phyloP scores from a whole-genome alignment of 2,888 invertebrate species.

The Hololepta plana region DNA sequence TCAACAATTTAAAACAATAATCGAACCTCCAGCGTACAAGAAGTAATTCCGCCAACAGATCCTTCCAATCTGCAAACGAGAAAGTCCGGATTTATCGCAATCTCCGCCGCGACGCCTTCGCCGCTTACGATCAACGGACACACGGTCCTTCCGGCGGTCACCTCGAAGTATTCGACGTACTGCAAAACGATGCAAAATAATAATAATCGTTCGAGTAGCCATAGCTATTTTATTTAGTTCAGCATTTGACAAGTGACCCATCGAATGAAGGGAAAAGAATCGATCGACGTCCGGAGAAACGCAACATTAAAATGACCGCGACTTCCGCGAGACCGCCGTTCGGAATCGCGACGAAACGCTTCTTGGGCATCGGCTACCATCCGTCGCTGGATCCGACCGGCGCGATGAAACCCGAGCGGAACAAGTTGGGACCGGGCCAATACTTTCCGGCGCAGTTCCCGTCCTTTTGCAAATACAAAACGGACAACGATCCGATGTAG shows the following conservation, averaged over 20 bases:
- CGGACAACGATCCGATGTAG: slow-evolving; percentile 6
- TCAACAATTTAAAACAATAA: slow-evolving; percentile 2
- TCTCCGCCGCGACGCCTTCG: slow-evolving; percentile 10
- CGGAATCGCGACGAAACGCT: slow-evolving; percentile 13
- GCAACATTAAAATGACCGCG: too few relatives aligned
- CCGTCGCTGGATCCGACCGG: slow-evolving; percentile 13
- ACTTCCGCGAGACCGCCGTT: too few relatives aligned
- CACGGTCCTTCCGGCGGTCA: slow-evolving; percentile 12
- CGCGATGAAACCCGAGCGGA: slow-evolving; percentile 6
- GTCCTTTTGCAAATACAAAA: slow-evolving; percentile 11
- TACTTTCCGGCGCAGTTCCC: slow-evolving; percentile 10
- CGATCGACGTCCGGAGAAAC: neutral
- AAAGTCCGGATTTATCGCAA: slow-evolving; percentile 12
- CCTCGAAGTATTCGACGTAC: slow-evolving; percentile 14
- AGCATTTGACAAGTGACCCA: too few relatives aligned
- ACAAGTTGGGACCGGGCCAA: slow-evolving; percentile 12
- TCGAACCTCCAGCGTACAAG: slow-evolving; percentile 12
- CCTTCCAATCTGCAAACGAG: slow-evolving; percentile 12
- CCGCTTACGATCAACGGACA: slow-evolving; percentile 13
- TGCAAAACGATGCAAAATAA: slow-evolving; percentile 7
- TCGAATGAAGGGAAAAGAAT: neutral
- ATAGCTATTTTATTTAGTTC: neutral
- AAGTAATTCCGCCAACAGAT: slow-evolving; percentile 8
- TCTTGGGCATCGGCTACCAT: slow-evolving; percentile 14
- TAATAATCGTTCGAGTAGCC: neutral